These are phyloP conservation scores for Bugulina stolonifera DNA, from an alignment of 2,888 invertebrate species.

Conservation along the genomic window DNA sequence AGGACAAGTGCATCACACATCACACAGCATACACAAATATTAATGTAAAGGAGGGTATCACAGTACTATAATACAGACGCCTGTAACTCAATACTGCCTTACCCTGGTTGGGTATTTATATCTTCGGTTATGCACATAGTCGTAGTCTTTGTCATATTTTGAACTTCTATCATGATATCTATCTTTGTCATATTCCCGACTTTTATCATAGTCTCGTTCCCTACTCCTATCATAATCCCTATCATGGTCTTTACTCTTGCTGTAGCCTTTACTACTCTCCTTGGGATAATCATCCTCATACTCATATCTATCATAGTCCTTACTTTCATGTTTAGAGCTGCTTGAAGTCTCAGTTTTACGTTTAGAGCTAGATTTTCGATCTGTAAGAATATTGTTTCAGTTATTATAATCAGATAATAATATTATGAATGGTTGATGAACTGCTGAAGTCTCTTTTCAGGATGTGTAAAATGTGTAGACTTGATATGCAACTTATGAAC, in stretches of 20 bases:
- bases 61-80: too few species aligned
- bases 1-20: too few species aligned
- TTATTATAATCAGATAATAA: too few species aligned
- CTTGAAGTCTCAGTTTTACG: neutral
- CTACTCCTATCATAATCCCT: neutral
- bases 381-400: too few species aligned
- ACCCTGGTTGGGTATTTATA: neutral
- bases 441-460: too few species aligned
- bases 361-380: neutral
- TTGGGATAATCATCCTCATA: neutral
- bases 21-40: too few species aligned
- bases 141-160: conserved; percentile 17
- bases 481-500: too few species aligned
- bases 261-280: neutral
- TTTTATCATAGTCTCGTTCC: conserved; percentile 11
- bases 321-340: neutral
- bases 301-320: neutral
- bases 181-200: conserved; percentile 6
- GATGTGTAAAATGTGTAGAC: too few species aligned
- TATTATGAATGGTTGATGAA: too few species aligned
- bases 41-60: too few species aligned
- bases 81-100: too few species aligned
- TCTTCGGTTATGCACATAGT: neutral
- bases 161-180: neutral
- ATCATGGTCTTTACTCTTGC: neutral